phyloP scores from a whole-genome alignment of 92 coral and sea anemone genomes.

The Nematostella vectensis region DNA sequence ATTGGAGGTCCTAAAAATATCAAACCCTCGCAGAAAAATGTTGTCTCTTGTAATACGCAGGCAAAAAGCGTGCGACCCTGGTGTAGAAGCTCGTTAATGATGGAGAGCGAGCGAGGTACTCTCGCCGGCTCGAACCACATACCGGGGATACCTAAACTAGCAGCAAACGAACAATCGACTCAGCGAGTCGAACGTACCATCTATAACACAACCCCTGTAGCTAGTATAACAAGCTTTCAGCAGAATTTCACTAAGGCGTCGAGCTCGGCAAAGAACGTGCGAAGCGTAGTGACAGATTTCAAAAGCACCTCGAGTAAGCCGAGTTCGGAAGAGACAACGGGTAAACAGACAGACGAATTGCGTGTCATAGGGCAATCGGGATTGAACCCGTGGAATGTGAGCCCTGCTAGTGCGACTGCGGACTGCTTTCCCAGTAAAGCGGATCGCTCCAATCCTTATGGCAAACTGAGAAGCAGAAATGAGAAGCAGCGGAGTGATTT shows the following conservation, averaged over 20 bases:
- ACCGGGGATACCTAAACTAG: constrained; percentile 75
- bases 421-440: constrained; percentile 60
- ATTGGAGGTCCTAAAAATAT: constrained; percentile 25
- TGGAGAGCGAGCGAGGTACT: constrained; percentile 53
- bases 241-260: constrained; percentile 31
- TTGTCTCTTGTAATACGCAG: constrained; percentile 9
- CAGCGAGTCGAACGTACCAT: constrained; percentile 61
- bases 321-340: constrained; percentile 52
- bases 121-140: constrained; percentile 45
- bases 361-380: constrained; percentile 83
- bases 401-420: too few relatives aligned
- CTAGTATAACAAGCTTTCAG: constrained; percentile 37
- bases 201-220: constrained; percentile 42
- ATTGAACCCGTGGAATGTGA: constrained; percentile 83
- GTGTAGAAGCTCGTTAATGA: constrained; percentile 21
- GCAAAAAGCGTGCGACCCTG: constrained; percentile 19
- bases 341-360: constrained; percentile 63
- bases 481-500: constrained; percentile 24
- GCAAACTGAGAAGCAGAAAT: constrained; percentile 42
- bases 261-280: constrained; percentile 37
- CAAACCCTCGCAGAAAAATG: constrained; percentile 3
- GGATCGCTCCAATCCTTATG: constrained; percentile 50
- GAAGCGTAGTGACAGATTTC: constrained; percentile 52
- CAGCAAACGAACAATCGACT: constrained; percentile 58
- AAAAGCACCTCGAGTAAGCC: constrained; percentile 41